phyloP scores from a whole-genome alignment of 2,113 vertebrate species.

The Colistium nudipinnis region DNA sequence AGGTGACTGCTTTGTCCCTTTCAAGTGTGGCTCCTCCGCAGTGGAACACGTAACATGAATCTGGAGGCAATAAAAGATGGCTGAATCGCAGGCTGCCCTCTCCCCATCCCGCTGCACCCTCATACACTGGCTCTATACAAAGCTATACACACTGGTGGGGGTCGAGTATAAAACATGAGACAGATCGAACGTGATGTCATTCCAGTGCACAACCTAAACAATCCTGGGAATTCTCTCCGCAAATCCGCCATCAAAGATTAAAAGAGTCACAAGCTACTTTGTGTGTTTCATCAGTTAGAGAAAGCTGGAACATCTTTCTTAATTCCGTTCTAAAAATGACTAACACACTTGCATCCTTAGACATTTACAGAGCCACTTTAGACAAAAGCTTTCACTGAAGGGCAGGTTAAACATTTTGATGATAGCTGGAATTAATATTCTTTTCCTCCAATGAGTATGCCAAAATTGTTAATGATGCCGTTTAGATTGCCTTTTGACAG shows the following conservation, averaged over 20 bases:
- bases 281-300: not conserved
- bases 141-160: slow-evolving; percentile 37
- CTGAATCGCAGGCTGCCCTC: slow-evolving; percentile 63
- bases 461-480: slow-evolving; percentile 36
- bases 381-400: slow-evolving; percentile 14
- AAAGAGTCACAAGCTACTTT: not conserved
- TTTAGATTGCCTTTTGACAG: slow-evolving; percentile 27
- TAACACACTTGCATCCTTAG: slow-evolving; percentile 7
- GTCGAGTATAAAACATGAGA: slow-evolving; percentile 43
- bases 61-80: slow-evolving; percentile 77
- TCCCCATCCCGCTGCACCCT: slow-evolving; percentile 44
- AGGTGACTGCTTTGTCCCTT: slow-evolving; percentile 74
- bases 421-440: not conserved
- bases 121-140: slow-evolving; percentile 49
- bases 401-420: slow-evolving; percentile 16
- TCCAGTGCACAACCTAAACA: slow-evolving; percentile 1
- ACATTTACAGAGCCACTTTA: not conserved
- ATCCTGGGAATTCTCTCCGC: slow-evolving; percentile 1
- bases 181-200: slow-evolving; percentile 40
- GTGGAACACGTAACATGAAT: slow-evolving; percentile 76
- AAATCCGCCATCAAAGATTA: not conserved
- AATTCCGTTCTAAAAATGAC: not conserved
- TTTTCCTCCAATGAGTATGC: slow-evolving; percentile 2
- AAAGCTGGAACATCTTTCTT: not conserved
- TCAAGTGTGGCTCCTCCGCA: slow-evolving; percentile 72